Conservation (phyloP, 2,797 vertebrate species). For the Craterocephalus amniculus region DNA sequence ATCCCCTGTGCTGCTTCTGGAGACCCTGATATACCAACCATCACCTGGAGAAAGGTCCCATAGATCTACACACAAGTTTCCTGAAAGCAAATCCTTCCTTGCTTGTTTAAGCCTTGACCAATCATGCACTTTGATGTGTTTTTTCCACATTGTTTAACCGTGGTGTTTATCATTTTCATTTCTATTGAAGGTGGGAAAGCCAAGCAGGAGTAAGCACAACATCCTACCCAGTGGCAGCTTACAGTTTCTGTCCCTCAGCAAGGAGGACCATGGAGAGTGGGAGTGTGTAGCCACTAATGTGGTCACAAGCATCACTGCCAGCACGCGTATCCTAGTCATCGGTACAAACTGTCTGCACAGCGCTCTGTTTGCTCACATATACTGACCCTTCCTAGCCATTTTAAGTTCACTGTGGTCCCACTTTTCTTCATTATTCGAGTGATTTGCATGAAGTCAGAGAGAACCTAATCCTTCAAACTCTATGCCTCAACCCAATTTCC, state of each 20-base stretch:
- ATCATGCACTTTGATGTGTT: not conserved
- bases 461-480: conserved; percentile 43
- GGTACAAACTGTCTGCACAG: conserved; percentile 79
- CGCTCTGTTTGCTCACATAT: conserved; percentile 25
- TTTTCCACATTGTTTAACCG: conserved; percentile 10
- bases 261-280: conserved; percentile 99
- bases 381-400: conserved; percentile 23
- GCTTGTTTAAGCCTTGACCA: not conserved
- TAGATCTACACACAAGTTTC: not conserved
- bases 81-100: not conserved
- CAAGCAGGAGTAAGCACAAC: conserved; percentile 98
- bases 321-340: conserved; percentile 96
- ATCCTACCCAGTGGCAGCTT: conserved; percentile 95
- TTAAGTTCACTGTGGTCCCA: conserved; percentile 25
- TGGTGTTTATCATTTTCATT: conserved; percentile 31
- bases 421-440: conserved; percentile 29
- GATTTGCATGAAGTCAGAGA: conserved; percentile 31
- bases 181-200: conserved; percentile 92
- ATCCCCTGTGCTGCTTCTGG: conserved; percentile 98
- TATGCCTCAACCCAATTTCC: conserved; percentile 39
- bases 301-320: conserved; percentile 99
- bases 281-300: conserved; percentile 98
- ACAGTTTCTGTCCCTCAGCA: conserved; percentile 96
- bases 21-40: conserved; percentile 95
- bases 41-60: conserved; percentile 97